Evolutionary conservation across 2,797 vertebrate species (phyloP).

Genomic region (Pterois miles): DNA sequence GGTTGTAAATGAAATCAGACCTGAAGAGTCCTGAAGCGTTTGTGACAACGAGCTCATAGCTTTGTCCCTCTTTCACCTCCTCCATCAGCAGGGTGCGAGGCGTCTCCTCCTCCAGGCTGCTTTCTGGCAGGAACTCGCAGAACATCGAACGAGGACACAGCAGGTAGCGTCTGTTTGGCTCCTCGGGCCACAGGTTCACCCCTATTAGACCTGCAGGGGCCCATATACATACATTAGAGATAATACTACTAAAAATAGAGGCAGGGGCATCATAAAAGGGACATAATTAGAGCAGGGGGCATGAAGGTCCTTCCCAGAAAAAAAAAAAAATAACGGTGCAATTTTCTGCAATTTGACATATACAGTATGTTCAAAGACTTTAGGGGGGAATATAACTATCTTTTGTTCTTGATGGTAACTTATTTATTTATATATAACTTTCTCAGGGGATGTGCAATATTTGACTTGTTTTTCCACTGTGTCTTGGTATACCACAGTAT

Average conservation of each 20-base stretch:
- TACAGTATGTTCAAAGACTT: too few relatives aligned
- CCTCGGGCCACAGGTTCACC: slow-evolving; percentile 89
- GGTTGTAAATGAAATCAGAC: slow-evolving; percentile 53
- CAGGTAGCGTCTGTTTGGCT: slow-evolving; percentile 82
- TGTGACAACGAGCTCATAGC: slow-evolving; percentile 90
- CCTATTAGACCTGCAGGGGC: slow-evolving; percentile 86
- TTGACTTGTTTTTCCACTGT: too few relatives aligned
- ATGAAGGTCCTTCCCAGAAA: too few relatives aligned
- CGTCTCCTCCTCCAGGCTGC: slow-evolving; percentile 72
- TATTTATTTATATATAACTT: too few relatives aligned
- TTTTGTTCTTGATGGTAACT: too few relatives aligned
- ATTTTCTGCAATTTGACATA: too few relatives aligned
- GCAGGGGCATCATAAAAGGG: not conserved
- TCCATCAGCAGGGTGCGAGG: slow-evolving; percentile 83
- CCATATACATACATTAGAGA: not conserved
- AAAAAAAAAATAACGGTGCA: too few relatives aligned
- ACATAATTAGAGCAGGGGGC: not conserved
- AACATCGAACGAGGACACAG: slow-evolving; percentile 90
- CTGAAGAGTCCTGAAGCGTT: slow-evolving; percentile 86
- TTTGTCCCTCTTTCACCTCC: slow-evolving; percentile 84
- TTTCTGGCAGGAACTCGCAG: slow-evolving; percentile 88
- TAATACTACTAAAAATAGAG: not conserved
- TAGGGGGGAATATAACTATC: too few relatives aligned
- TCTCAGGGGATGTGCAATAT: too few relatives aligned
- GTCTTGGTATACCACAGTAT: too few relatives aligned